A percentile compares a stretch with the other conserved stretches of the same genome.
Conservation (phyloP, 1,140 invertebrate species). For the Drosophila navojoa region DNA sequence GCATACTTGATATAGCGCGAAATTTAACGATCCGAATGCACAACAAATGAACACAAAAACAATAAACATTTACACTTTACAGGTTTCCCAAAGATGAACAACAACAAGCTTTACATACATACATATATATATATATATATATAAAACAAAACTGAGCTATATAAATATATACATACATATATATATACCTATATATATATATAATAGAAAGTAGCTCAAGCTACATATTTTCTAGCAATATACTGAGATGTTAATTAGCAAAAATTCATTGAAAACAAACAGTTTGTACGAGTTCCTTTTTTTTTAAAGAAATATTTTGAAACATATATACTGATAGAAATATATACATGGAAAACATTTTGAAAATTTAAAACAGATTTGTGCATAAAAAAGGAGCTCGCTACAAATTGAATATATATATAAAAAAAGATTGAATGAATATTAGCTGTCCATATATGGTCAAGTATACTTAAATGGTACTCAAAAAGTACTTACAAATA, state of each 20-base stretch:
- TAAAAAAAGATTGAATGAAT: not conserved
- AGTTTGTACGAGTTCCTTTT: constrained; percentile 7
- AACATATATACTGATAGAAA: not conserved
- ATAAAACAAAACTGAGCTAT: constrained; percentile 31
- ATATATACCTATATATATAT: constrained; percentile 30
- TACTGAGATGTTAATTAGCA: constrained; percentile 30
- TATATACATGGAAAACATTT: not conserved
- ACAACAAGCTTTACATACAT: constrained; percentile 63
- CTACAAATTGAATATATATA: not conserved
- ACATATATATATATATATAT: constrained; percentile 46
- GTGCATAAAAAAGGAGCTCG: not conserved
- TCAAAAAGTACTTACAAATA: not conserved
- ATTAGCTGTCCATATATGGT: not conserved
- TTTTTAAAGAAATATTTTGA: not conserved
- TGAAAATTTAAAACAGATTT: not conserved
- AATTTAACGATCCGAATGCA: constrained; percentile 29
- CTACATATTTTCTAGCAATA: constrained; percentile 55
- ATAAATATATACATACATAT: constrained; percentile 22
- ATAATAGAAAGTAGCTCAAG: constrained; percentile 38
- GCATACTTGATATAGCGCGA: constrained; percentile 53
- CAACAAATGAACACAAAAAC: constrained; percentile 53
- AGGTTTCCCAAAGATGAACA: constrained; percentile 63
- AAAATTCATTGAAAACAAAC: constrained; percentile 18
- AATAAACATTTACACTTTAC: constrained; percentile 73
- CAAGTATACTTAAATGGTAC: not conserved